Evolutionary conservation across 1,140 invertebrate species (phyloP), one percentile per base, ranked within the genome.

Genomic region (Brachystomella parvula): DNA sequence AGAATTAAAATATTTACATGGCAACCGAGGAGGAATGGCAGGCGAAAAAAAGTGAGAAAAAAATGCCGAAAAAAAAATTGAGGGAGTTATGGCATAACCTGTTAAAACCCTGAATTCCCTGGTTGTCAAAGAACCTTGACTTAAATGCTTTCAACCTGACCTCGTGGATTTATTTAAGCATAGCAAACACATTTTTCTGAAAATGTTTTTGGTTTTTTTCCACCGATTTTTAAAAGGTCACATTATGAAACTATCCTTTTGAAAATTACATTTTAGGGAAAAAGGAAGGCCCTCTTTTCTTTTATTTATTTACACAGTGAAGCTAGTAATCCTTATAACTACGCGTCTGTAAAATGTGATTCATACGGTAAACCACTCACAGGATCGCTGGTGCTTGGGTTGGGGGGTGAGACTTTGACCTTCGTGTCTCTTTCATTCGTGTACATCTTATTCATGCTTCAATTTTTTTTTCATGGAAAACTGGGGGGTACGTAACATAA

Each of bases 171-270:
- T n/a, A n/a, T n/a, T n/a, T n/a, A n/a, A n/a, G n/a, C n/a, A n/a
- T n/a, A n/a, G n/a, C n/a, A n/a, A n/a, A n/a, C n/a, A n/a, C 9
- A 44, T 44, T 44, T 44, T 44, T 44, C 39, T n/a, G n/a, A n/a
- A n/a, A 44, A 44, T n/a, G n/a, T 44, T 44, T 44, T 44, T 44
- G 39, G 39, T n/a, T 44, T 44, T 44, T 44, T 44, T 44, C n/a
- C n/a, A 44, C n/a, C 39, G n/a, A n/a, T 44, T 44, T 44, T 9
- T 44, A 44, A 44, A 44, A 44, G 9, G 39, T 12, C 39, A 9
- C n/a, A n/a, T 12, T 44, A 44, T 44, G 39, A 12, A 44, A 44
- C 9, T n/a, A 44, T n/a, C 39, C n/a, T 44, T 44, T 9, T 44
- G 39, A 44, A 44, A 44, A 12, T 44, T 44, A 12, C 39, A 44